A percentile compares a stretch with the other conserved stretches of the same genome.
Evolutionary conservation across 1,140 invertebrate species (phyloP).

Genomic region (Drosophila serrata): DNA sequence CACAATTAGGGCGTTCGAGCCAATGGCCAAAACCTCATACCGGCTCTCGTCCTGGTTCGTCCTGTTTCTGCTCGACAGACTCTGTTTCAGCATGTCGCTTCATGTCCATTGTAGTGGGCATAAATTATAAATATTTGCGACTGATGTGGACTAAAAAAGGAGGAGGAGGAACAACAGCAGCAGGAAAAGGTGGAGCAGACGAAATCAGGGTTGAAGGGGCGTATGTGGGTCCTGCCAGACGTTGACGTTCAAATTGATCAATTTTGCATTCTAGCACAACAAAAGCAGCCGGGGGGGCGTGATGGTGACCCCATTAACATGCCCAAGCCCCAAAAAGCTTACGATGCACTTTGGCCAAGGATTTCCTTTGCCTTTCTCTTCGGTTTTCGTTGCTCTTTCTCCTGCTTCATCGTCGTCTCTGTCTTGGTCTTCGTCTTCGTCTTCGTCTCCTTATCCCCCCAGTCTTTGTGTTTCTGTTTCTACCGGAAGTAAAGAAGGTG

Average conservation of each 20-base stretch:
- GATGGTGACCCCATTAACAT: conserved; percentile 58
- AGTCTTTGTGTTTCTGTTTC: background rate
- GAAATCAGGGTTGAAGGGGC: background rate
- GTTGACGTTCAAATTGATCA: conserved; percentile 67
- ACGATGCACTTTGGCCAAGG: conserved; percentile 40
- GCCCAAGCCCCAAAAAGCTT: conserved; percentile 44
- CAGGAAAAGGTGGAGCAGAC: background rate
- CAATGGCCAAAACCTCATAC: conserved; percentile 17
- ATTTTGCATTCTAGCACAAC: conserved; percentile 68
- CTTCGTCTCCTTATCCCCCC: background rate
- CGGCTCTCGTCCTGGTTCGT: background rate
- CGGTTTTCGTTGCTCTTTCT: conserved; percentile 12
- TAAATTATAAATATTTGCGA: conserved; percentile 38
- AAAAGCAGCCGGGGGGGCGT: conserved; percentile 34
- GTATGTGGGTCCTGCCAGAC: conserved; percentile 23
- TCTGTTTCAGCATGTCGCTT: background rate
- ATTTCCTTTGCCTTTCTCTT: conserved; percentile 20
- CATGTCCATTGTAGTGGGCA: conserved; percentile 11
- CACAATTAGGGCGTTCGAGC: conserved; percentile 34
- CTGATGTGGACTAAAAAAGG: background rate
- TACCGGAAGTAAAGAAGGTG: conserved; percentile 5
- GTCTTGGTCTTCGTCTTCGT: too few species aligned
- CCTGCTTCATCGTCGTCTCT: too few species aligned
- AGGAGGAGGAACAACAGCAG: background rate
- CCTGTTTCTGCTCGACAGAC: background rate